Percentiles rank a stretch among this genome's conserved stretches.
Evolutionary conservation across 2,888 invertebrate genomes (phyloP).

Genomic region (Eumerus sabulonum): DNA sequence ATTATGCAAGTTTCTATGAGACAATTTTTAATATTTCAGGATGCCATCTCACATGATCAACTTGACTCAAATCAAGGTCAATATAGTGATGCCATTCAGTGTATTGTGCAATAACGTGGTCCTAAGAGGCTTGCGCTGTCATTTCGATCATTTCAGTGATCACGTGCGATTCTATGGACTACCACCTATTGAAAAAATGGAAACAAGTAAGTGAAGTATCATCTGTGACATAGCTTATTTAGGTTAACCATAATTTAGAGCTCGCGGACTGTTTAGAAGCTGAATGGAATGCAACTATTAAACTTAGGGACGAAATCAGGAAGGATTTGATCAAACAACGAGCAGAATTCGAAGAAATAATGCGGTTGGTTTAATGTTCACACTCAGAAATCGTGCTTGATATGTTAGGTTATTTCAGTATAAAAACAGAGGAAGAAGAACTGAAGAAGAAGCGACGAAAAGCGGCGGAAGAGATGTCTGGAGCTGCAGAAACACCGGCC

Average conservation of each 20-base stretch:
- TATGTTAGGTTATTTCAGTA: slow-evolving; percentile 15
- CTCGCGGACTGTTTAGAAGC: slow-evolving; percentile 69
- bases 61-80: slow-evolving; percentile 56
- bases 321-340: slow-evolving; percentile 70
- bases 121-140: slow-evolving; percentile 72
- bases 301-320: slow-evolving; percentile 70
- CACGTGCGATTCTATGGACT: slow-evolving; percentile 69
- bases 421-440: slow-evolving; percentile 55
- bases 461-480: slow-evolving; percentile 29
- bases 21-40: slow-evolving; percentile 59
- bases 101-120: slow-evolving; percentile 73
- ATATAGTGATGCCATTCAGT: slow-evolving; percentile 72
- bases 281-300: slow-evolving; percentile 72
- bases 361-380: slow-evolving; percentile 42
- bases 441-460: slow-evolving; percentile 35
- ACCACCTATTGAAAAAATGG: slow-evolving; percentile 27
- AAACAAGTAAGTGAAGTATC: slow-evolving; percentile 8
- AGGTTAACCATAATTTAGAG: too few species aligned
- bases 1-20: slow-evolving; percentile 50
- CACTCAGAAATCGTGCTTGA: too few species aligned
- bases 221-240: slow-evolving; percentile 65
- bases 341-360: slow-evolving; percentile 71
- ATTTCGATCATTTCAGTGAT: slow-evolving; percentile 73
- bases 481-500: too few species aligned
- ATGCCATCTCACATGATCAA: slow-evolving; percentile 70